Evolutionary conservation across 2,113 vertebrate genomes (phyloP).

Genomic region (Nanorana parkeri): DNA sequence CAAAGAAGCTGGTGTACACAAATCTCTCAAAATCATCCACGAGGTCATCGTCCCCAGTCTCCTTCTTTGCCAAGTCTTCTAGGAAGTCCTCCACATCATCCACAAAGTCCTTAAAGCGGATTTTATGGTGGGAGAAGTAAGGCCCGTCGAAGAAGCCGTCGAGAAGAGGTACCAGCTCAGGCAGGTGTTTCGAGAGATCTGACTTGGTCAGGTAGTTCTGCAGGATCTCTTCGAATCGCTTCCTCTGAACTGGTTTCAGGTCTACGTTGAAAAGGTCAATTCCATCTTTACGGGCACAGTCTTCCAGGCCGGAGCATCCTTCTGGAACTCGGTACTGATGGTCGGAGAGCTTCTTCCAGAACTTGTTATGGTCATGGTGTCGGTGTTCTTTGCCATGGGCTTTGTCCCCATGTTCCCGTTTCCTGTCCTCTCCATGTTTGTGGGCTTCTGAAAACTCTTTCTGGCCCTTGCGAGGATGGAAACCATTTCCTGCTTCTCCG

Average conservation of each 20-base stretch:
- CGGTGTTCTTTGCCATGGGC: conserved; percentile 49
- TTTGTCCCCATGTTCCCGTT: conserved; percentile 59
- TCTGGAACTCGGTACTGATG: conserved; percentile 67
- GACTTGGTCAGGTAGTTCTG: conserved; percentile 74
- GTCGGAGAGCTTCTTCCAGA: conserved; percentile 66
- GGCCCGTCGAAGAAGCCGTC: conserved; percentile 76
- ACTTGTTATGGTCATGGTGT: conserved; percentile 60
- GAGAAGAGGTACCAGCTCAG: conserved; percentile 64
- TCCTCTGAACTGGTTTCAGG: conserved; percentile 73
- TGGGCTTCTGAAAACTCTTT: not conserved
- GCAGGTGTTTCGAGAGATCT: conserved; percentile 51
- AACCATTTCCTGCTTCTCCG: not conserved
- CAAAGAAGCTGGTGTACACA: conserved; percentile 67
- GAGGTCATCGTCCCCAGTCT: conserved; percentile 72
- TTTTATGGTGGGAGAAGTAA: conserved; percentile 80
- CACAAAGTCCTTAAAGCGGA: conserved; percentile 83
- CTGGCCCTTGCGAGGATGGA: conserved; percentile 35
- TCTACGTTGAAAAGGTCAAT: conserved; percentile 60
- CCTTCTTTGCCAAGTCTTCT: conserved; percentile 79
- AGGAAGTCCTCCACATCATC: conserved; percentile 87
- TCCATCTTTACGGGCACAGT: conserved; percentile 83
- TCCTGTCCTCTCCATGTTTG: conserved; percentile 59
- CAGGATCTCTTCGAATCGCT: conserved; percentile 77
- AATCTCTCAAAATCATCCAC: conserved; percentile 84
- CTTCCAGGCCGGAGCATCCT: conserved; percentile 70